Evolutionary conservation across 2,797 vertebrate genomes (phyloP).

Genomic region (Trachops cirrhosus): DNA sequence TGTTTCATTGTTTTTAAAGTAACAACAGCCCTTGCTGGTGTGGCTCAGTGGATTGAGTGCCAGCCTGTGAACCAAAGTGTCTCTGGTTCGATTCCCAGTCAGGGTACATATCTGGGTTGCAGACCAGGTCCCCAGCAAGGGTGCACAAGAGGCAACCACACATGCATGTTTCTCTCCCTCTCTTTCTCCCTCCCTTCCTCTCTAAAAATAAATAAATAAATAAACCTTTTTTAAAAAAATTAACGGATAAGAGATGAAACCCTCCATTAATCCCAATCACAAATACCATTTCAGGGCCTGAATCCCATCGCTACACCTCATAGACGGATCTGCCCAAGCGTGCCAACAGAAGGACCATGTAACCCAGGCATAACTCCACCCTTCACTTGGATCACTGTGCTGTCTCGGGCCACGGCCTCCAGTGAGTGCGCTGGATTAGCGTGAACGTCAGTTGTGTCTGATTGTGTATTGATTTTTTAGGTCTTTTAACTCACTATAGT

Average conservation of each 20-base stretch:
- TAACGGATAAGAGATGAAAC: not conserved
- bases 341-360: not conserved
- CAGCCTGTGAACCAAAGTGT: no score
- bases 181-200: no score
- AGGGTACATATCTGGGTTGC: no score
- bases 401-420: not conserved
- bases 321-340: not conserved
- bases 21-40: not conserved
- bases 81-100: no score
- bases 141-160: no score
- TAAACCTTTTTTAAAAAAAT: not conserved
- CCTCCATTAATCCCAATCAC: not conserved
- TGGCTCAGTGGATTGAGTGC: no score
- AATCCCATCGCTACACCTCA: not conserved
- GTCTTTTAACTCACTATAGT: not conserved
- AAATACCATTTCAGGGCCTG: not conserved
- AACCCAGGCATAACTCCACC: not conserved
- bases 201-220: no score
- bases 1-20: conserved; percentile 6
- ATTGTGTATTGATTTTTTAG: not conserved
- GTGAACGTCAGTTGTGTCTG: not conserved
- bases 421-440: not conserved
- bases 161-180: no score
- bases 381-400: not conserved
- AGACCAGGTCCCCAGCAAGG: no score